Conservation (phyloP, 2,888 invertebrate species). For the Zygothrica quintamaculata region DNA sequence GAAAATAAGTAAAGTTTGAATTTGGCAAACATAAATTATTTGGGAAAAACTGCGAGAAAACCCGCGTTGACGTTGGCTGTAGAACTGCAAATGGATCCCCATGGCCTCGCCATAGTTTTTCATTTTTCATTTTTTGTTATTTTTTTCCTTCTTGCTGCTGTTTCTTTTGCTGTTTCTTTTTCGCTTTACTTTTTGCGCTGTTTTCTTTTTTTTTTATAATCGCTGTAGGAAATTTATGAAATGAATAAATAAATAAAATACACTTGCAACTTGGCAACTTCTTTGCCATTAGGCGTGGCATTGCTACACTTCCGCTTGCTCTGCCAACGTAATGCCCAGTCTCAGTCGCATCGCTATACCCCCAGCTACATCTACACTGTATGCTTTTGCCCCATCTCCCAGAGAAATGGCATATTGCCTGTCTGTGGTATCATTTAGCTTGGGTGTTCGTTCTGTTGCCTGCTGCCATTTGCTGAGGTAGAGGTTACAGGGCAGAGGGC, state of each 20-base stretch:
- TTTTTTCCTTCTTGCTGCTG: no score
- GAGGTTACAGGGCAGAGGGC: no score
- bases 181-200: no score
- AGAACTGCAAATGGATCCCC: slow-evolving; percentile 45
- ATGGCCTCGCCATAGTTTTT: slow-evolving; percentile 45
- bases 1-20: slow-evolving; percentile 78
- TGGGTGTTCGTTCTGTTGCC: slow-evolving; percentile 5
- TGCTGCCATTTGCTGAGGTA: slow-evolving; percentile 16
- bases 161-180: no score
- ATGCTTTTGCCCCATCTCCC: slow-evolving; percentile 4
- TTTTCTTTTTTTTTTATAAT: slow-evolving; percentile 67
- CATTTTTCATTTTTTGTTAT: slow-evolving; percentile 16
- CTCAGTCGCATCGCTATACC: no score
- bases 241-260: slow-evolving; percentile 75
- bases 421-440: slow-evolving; percentile 20
- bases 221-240: slow-evolving; percentile 69
- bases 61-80: not conserved
- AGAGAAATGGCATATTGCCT: slow-evolving; percentile 44
- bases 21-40: slow-evolving; percentile 74
- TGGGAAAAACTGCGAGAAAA: slow-evolving; percentile 34
- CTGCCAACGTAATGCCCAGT: not conserved
- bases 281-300: slow-evolving; percentile 51
- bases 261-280: slow-evolving; percentile 43
- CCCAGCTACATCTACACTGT: no score
- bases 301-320: not conserved